Conservation (phyloP, 2,113 vertebrate species). For the Struthidea cinerea region DNA sequence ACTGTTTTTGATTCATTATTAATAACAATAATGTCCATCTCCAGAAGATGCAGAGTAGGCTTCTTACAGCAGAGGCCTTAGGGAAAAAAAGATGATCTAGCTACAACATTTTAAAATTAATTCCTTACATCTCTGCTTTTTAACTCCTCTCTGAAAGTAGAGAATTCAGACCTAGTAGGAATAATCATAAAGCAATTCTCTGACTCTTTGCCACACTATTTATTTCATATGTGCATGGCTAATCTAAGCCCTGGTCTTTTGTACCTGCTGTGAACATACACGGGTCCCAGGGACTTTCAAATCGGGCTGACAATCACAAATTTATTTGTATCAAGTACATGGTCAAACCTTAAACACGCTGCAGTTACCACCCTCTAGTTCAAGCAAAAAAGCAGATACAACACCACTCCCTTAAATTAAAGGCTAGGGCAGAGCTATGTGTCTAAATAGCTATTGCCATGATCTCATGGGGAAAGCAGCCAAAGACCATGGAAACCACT, state of each 20-base stretch:
- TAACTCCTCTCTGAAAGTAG: background rate
- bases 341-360: background rate
- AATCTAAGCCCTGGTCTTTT: background rate
- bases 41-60: background rate
- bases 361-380: background rate
- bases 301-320: background rate
- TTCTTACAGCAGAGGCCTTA: background rate
- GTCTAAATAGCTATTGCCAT: constrained; percentile 28
- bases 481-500: constrained; percentile 45
- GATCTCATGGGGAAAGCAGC: constrained; percentile 52
- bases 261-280: background rate
- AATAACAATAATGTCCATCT: background rate
- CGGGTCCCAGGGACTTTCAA: background rate
- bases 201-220: background rate
- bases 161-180: background rate
- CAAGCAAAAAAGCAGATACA: background rate
- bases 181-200: background rate
- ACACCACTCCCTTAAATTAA: constrained; percentile 25
- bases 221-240: background rate
- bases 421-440: background rate
- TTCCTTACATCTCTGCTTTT: background rate
- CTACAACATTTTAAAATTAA: background rate
- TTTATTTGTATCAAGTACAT: background rate
- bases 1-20: constrained; percentile 43
- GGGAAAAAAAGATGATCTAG: background rate